Conservation (phyloP, 2,888 invertebrate genomes). For the Nezara viridula region DNA sequence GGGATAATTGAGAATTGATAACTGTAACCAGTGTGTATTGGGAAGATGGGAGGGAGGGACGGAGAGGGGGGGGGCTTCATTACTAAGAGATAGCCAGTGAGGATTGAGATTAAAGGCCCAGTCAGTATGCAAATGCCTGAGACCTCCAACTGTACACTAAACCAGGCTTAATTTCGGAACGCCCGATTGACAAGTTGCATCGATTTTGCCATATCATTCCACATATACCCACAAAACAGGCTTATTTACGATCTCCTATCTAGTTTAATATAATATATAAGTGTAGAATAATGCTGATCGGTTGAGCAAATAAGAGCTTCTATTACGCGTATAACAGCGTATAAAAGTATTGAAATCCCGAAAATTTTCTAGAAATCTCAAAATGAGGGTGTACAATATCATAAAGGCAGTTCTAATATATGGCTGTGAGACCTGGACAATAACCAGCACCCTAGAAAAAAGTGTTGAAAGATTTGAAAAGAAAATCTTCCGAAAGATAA, state of each 20-base stretch:
- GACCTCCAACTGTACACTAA: not conserved
- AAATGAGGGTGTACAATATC: too few relatives aligned
- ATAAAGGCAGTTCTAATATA: too few relatives aligned
- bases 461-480: too few relatives aligned
- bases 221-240: not conserved
- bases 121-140: not conserved
- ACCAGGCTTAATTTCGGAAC: not conserved
- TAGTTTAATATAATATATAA: too few relatives aligned
- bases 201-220: not conserved
- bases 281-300: too few relatives aligned
- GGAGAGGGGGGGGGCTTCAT: not conserved
- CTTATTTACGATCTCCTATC: not conserved
- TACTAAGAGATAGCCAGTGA: not conserved
- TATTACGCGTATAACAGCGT: too few relatives aligned
- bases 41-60: not conserved
- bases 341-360: too few relatives aligned
- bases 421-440: too few relatives aligned
- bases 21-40: not conserved
- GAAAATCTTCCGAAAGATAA: too few relatives aligned
- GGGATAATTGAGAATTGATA: not conserved
- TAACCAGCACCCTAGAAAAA: too few relatives aligned
- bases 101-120: slow-evolving; percentile 23
- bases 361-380: too few relatives aligned
- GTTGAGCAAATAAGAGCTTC: too few relatives aligned
- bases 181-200: not conserved